Conservation (phyloP, 2,888 invertebrate genomes). For the Cenopis cana region DNA sequence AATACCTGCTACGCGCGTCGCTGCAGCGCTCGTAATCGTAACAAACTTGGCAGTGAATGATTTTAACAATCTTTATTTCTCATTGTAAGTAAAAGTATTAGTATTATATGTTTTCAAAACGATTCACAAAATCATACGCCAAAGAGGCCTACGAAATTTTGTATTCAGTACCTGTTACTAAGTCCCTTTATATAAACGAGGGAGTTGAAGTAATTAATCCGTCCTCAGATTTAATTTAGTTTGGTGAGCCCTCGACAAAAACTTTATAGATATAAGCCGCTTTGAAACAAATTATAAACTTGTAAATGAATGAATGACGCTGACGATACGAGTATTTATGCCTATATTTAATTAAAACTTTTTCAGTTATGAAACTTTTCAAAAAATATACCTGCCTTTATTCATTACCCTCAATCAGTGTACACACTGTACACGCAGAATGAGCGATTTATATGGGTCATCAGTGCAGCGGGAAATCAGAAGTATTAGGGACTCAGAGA, state of each 20-base stretch:
- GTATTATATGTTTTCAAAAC: neutral
- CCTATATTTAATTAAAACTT: neutral
- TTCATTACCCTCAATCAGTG: neutral
- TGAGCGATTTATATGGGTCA: no score
- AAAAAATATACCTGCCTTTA: neutral
- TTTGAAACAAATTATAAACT: slow-evolving; percentile 18
- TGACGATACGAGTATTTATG: neutral
- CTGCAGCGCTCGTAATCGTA: no score
- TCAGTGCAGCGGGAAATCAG: no score
- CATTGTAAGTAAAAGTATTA: neutral
- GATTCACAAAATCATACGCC: neutral
- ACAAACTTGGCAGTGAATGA: no score
- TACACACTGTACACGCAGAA: neutral
- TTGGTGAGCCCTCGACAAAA: slow-evolving; percentile 20
- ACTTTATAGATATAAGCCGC: slow-evolving; percentile 20
- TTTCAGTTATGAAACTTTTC: no score
- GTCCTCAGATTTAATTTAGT: slow-evolving; percentile 19
- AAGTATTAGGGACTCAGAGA: no score
- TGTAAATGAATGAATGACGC: slow-evolving; percentile 6
- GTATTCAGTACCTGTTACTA: slow-evolving; percentile 5
- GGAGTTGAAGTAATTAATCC: slow-evolving; percentile 27
- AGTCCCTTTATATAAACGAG: slow-evolving; percentile 16
- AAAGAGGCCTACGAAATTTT: neutral
- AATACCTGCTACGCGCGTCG: neutral
- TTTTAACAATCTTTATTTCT: neutral